Evolutionary conservation across 1,140 invertebrate species (phyloP).

Genomic region (Brachionus rubens): DNA sequence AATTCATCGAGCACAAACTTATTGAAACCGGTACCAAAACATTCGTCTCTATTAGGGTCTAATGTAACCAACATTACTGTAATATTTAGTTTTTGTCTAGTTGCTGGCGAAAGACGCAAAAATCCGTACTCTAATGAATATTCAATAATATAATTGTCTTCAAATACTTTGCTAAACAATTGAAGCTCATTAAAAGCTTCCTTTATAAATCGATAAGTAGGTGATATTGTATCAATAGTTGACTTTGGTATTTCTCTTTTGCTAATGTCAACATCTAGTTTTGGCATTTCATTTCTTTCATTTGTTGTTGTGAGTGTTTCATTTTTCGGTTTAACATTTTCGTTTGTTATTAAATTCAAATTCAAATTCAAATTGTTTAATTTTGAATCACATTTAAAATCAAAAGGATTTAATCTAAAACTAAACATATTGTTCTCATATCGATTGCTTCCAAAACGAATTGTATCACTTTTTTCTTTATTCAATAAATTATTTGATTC

Average conservation of each 20-base stretch:
- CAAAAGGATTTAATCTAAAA: no score
- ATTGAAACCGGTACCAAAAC: conserved; percentile 87
- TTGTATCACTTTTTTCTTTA: neutral
- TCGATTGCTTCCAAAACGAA: no score
- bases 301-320: neutral
- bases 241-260: conserved; percentile 43
- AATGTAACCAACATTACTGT: conserved; percentile 86
- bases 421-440: no score
- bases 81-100: conserved; percentile 78
- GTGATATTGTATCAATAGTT: conserved; percentile 31
- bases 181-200: conserved; percentile 36
- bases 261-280: neutral
- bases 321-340: neutral
- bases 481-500: neutral
- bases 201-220: neutral
- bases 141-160: conserved; percentile 93
- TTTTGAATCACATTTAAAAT: no score
- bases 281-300: neutral
- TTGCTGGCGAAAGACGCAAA: conserved; percentile 77
- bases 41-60: conserved; percentile 58
- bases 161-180: conserved; percentile 52
- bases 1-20: conserved; percentile 85
- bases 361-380: no score
- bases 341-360: no score
- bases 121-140: conserved; percentile 96